Evolutionary conservation across 2,113 vertebrate genomes (phyloP).

Genomic region (Anarrhichthys ocellatus): DNA sequence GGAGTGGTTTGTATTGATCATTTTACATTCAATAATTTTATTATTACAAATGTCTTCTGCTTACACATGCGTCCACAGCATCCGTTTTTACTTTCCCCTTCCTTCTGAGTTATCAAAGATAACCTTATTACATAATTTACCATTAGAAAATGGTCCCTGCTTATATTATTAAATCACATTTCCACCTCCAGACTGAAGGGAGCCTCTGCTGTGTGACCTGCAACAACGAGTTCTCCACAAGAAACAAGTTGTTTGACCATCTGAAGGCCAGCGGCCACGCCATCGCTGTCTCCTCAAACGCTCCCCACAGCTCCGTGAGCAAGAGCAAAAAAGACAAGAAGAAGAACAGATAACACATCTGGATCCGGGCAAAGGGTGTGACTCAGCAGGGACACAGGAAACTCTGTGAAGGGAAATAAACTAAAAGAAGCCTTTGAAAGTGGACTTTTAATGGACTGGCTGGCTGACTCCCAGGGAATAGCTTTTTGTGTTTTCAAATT

Average conservation of each 20-base stretch:
- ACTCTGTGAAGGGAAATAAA: neutral
- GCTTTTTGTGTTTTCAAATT: neutral
- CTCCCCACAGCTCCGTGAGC: slow-evolving; percentile 49
- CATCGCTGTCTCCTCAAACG: slow-evolving; percentile 76
- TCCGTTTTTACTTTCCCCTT: neutral
- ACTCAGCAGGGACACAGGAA: neutral
- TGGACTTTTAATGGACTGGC: slow-evolving; percentile 26
- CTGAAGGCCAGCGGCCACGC: slow-evolving; percentile 92
- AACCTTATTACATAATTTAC: neutral
- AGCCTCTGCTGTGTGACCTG: slow-evolving; percentile 89
- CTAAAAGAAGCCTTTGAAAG: neutral
- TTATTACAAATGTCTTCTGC: neutral
- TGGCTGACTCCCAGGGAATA: neutral
- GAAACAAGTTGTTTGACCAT: slow-evolving; percentile 97
- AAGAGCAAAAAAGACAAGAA: slow-evolving; percentile 91
- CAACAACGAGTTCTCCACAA: slow-evolving; percentile 87
- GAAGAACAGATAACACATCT: slow-evolving; percentile 84
- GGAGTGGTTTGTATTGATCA: neutral
- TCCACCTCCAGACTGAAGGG: slow-evolving; percentile 80
- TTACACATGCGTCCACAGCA: neutral
- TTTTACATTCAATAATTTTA: neutral
- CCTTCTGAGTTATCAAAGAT: neutral
- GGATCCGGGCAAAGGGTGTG: neutral
- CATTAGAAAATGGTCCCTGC: neutral
- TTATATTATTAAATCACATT: neutral